These are phyloP conservation scores for Morus bassanus DNA, from an alignment of 2,797 vertebrate species.

Conservation along the genomic window DNA sequence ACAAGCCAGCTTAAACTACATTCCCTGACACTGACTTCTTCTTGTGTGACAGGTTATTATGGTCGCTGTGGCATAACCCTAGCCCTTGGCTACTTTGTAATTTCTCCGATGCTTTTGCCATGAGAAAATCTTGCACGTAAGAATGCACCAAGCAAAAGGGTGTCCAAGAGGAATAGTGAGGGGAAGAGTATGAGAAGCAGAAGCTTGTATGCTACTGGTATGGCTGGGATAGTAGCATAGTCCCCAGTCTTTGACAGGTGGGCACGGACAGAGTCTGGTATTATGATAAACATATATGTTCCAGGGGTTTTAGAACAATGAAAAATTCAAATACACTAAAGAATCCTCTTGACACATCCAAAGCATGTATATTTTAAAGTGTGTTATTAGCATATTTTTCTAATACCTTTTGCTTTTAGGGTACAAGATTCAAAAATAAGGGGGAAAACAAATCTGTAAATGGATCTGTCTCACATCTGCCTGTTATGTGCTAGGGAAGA, in stretches of 20 bases:
- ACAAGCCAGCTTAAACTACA: neutral
- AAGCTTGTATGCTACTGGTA: neutral
- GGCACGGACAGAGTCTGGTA: neutral
- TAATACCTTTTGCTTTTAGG: neutral
- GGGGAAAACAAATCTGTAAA: neutral
- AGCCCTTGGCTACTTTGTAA: neutral
- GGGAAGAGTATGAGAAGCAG: neutral
- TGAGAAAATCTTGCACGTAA: neutral
- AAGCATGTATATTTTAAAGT: neutral
- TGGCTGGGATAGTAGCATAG: neutral
- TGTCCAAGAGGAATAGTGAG: neutral
- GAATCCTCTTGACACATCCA: neutral
- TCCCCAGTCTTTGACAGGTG: neutral
- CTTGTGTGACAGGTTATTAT: neutral
- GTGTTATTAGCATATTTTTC: neutral
- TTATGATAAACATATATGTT: neutral
- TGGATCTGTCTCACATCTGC: neutral
- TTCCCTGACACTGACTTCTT: neutral
- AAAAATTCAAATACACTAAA: neutral
- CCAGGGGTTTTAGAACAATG: neutral
- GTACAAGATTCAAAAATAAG: neutral
- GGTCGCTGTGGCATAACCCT: neutral
- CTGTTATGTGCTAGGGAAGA: neutral
- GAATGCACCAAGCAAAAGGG: fast-evolving
- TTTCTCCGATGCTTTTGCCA: neutral